Evolutionary conservation across 1,140 invertebrate species (phyloP), one percentile per base, ranked within the genome.

Genomic region (Aethina tumida): DNA sequence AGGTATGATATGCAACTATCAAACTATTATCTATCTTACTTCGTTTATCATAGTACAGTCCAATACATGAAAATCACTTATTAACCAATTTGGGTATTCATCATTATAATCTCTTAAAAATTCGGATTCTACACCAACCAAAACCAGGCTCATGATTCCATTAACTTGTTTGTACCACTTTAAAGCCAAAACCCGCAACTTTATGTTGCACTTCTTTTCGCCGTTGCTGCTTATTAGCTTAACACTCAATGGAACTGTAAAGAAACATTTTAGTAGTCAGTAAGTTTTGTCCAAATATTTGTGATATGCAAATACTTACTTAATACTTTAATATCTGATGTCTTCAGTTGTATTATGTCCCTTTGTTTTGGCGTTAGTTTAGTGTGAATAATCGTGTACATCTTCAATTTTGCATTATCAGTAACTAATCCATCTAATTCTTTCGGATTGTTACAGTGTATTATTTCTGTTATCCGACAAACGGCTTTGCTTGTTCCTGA

Each of bases 301-400:
- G n/a, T n/a, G n/a, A n/a, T n/a, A n/a, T n/a, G n/a, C n/a, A n/a
- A n/a, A n/a, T n/a, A n/a, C n/a, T n/a, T n/a, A n/a, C n/a, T n/a
- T n/a, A 62, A 43, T n/a, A 62, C 49, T 45, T 62, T 62, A 9
- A 62, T 62, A 35, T 62, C 59, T 12, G 51, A 40, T 0, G 58
- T 54, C 18, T 39, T 41, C 18, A 62, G 32, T 13, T 37, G 17
- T 8, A 62, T 60, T 10, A 59, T 49, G 12, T 48, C 31, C 33
- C 39, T 52, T 28, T 62, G 59, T 1, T 35, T 31, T 27, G 36
- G 40, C 1, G 47, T 50, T 18, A 62, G 19, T 26, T 47, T 44
- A 7, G 24, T 44, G 5, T 30, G 32, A 37, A 61, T 56, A 24
- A 56, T 49, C 10, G 52, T 24, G 1, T 41, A 38, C 7, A 61